phyloP scores from a whole-genome alignment of 2,113 vertebrate genomes.

The Protobothrops flavoviridis region DNA sequence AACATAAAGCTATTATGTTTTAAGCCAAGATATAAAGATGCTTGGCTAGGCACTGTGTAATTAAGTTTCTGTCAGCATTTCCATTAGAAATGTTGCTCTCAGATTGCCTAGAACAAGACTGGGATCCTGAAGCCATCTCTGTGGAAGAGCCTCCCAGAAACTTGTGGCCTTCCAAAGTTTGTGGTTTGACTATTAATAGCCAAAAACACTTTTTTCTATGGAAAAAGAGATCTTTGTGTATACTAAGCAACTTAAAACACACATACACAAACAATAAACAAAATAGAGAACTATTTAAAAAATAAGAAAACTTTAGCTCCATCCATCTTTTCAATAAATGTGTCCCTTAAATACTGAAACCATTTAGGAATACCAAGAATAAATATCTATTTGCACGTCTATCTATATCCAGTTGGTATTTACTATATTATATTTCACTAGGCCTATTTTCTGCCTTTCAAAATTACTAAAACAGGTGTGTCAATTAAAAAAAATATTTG shows the following conservation, averaged over 20 bases:
- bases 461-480: neutral
- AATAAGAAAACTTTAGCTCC: neutral
- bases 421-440: conserved; percentile 15
- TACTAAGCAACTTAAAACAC: neutral
- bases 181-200: conserved; percentile 1
- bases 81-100: conserved; percentile 40
- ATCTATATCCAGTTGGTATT: neutral
- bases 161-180: neutral
- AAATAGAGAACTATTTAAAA: neutral
- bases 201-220: conserved; percentile 4
- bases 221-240: conserved; percentile 20
- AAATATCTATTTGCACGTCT: neutral
- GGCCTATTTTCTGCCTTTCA: neutral
- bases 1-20: conserved; percentile 31
- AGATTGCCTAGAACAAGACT: conserved; percentile 29
- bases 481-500: conserved; percentile 11
- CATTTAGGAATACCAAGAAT: neutral
- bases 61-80: conserved; percentile 41
- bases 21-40: conserved; percentile 36
- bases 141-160: neutral
- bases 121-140: neutral
- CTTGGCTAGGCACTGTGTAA: conserved; percentile 32
- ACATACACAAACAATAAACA: neutral
- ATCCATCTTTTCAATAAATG: neutral
- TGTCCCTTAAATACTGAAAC: conserved; percentile 3